Evolutionary conservation across 2,113 vertebrate species (phyloP), one percentile per base, ranked within the genome.

Genomic region (Brachypteracias leptosomus): DNA sequence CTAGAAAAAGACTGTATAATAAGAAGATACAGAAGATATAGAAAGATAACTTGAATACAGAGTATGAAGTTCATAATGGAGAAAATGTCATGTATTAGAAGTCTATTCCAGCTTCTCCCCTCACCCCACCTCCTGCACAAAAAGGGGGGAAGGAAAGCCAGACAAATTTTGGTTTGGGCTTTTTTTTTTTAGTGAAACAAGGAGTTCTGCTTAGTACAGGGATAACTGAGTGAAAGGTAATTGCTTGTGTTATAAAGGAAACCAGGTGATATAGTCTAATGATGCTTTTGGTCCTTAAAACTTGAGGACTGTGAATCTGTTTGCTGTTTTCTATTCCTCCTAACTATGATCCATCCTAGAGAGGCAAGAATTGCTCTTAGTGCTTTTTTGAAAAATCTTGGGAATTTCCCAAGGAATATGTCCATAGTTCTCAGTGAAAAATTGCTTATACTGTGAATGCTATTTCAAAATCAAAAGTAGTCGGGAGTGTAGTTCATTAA

Each of bases 61-160:
- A 36, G 17, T 35, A 72, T 28, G 13, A 83, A 62, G 28, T 35
- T 78, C 33, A 62, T 11, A 24, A 73, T 17, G 55, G n/a, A 91
- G 22, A 68, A 54, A 36, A 84, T 19, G 4, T 31, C 33, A 67
- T 24, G 6, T 77, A 62, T 66, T 77, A n/a, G 66, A 72, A 71
- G 7, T 6, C 19, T 77, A 33, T 67, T 57, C 26, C n/a, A 88
- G 6, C 16, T 36, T 9, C 13, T 4, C 2, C 13, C 5, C 2
- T 42, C 26, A 28, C 26, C 12, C 6, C 16, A 25, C 7, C 5
- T 5, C 4, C 0, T 2, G 35, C 9, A 44, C 36, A 55, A 24
- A 47, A 36, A 35, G 7, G 11, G 13, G 4, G 15, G 7, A 22
- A 3, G 8, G 21, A 36, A 46, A 70, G 29, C 2, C 22, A 40